Base-by-base conservation (phyloP, 1,140 invertebrate species). In the Lasioglossum baleicum region DNA sequence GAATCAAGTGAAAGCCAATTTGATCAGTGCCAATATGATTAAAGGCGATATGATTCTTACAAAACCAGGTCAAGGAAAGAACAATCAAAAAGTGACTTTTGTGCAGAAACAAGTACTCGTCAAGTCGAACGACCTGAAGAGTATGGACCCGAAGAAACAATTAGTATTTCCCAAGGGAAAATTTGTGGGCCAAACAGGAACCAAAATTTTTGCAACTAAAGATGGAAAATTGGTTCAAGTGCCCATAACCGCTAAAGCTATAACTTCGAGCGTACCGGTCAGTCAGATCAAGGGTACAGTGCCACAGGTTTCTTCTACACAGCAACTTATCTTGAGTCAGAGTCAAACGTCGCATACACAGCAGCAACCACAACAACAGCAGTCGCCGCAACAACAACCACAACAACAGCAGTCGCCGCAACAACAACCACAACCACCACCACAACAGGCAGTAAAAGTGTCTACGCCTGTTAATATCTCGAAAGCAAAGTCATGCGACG, bases 21-120 rank as follows among this genome's bases (percentile, higher is more conserved):
- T 93, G 11, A 93, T 93, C 17, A 93, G 76, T 65, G 86, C 91
- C n/a, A 93, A 93, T 66, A 93, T 92, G 90, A 89, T 92, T 17
- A 93, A 92, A 70, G 91, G 91, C 4, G 92, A 92, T 53, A 92
- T 93, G 91, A 91, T 93, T 51, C 73, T 93, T 26, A 92, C 92
- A 31, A 93, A 92, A 76, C 90, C 91, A 15, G 90, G 91, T 26
- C 91, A 92, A 80, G 86, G 82, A 64, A 83, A 88, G 48, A 90
- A 85, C 63, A 92, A 87, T 86, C 90, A 88, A 35, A 92, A 91
- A 74, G 85, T 92, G 20, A 83, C 91, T 42, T 90, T 92, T 64
- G 85, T 92, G 56, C 91, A 91, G 61, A 93, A 93, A 71, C 91
- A 92, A 81, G 72, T 92, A 22, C 17, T 89, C 8, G 86, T 92